Base-by-base conservation (phyloP, 2,113 vertebrate species). In the Lophius piscatorius region DNA sequence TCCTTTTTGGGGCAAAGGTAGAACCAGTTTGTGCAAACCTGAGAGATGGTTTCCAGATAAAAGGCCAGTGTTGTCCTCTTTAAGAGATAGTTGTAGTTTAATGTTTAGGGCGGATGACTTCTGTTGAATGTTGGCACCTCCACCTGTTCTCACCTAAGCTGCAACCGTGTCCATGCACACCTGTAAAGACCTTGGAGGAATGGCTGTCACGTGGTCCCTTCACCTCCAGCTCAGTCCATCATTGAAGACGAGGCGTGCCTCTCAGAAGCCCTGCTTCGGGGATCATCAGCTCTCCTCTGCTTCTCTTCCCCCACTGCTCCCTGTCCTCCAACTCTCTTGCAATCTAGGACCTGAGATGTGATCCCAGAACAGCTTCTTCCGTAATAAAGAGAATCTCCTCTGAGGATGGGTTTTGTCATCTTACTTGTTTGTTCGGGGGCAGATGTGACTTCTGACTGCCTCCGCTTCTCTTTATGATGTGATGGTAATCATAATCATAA, bases 201-300 rank as follows among this genome's bases (percentile, higher is more conserved):
- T 28, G 26, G 26, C 26, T 33, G 31, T n/a, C 31, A 33, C 6
- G 40, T 42, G 18, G 3, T 34, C 60, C 58, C 23, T 44, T 61
- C 42, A 54, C 64, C 78, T 70, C 33, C 66, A 57, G 78, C 38
- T 88, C 87, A 88, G 71, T 88, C 84, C 81, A 82, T 80, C 78
- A 80, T 74, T 64, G 75, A 44, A 39, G 70, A 69, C 63, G 41
- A 28, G 54, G 55, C 82, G 60, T 40, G 45, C 42, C 83, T 48
- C 0, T 42, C 57, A 22, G 59, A n/a, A 16, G 72, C 75, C 66
- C 59, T 55, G 64, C 31, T 16, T 46, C 69, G 67, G 67, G 42
- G 63, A 55, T 75, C 78, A 24, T 59, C 60, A 65, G 74, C 74
- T 74, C 76, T 56, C 74, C 74, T 70, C 74, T 74, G 69, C 67